Evolutionary conservation across 1,140 invertebrate genomes (phyloP).

Genomic region (Hesperophylax magnus): DNA sequence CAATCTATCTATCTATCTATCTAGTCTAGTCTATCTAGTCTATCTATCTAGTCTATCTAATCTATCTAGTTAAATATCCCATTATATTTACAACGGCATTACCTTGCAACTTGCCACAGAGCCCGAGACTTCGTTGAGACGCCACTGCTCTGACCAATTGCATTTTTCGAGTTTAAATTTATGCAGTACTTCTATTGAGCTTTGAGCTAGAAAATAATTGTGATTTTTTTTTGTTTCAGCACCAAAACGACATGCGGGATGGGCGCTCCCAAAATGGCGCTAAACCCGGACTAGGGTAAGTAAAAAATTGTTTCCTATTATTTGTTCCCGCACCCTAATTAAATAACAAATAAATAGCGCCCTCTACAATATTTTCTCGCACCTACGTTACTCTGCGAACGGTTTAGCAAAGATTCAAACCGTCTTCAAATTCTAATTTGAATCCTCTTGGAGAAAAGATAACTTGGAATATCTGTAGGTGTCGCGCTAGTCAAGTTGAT

Average conservation of each 20-base stretch:
- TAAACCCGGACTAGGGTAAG: conserved; percentile 53
- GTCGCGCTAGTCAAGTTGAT: background rate
- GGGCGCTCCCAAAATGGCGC: conserved; percentile 44
- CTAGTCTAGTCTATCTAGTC: no score
- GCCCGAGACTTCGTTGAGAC: no score
- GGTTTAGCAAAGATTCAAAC: background rate
- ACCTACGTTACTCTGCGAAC: no score
- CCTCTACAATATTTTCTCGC: background rate
- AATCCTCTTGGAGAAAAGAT: background rate
- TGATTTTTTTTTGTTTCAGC: conserved; percentile 48
- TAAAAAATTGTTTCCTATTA: no score
- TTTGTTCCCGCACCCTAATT: background rate
- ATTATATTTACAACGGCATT: background rate
- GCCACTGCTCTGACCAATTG: no score
- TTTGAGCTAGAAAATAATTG: background rate
- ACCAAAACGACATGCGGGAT: conserved; percentile 54
- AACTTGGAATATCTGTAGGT: background rate
- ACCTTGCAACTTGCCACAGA: background rate
- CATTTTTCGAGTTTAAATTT: background rate
- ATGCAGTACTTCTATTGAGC: background rate
- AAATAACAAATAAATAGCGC: background rate
- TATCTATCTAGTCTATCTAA: no score
- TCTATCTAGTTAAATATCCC: no score
- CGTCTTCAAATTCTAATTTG: background rate
- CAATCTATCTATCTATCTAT: no score